A percentile compares a stretch with the other conserved stretches of the same genome.
Evolutionary conservation across 2,797 vertebrate genomes (phyloP).

Genomic region (Tokudaia tokunoshimensis): DNA sequence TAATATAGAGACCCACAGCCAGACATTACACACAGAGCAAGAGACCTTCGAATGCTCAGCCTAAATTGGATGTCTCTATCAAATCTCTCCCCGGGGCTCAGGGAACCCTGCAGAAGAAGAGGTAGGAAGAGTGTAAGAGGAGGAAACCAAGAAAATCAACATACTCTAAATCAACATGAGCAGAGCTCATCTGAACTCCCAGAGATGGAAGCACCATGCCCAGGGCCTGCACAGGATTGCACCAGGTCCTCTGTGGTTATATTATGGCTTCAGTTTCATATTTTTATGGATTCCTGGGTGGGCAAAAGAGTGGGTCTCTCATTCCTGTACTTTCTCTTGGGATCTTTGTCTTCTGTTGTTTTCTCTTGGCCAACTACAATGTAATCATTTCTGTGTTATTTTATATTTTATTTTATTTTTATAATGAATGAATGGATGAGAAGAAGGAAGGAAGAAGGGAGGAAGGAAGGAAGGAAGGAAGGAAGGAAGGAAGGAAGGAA

Average conservation of each 20-base stretch:
- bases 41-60: neutral
- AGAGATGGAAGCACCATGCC: neutral
- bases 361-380: neutral
- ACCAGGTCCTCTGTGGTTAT: neutral
- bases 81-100: neutral
- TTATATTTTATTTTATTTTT: neutral
- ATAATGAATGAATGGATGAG: too few species aligned
- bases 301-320: neutral
- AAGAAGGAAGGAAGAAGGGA: too few species aligned
- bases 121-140: neutral
- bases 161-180: neutral
- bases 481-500: too few species aligned
- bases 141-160: neutral
- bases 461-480: too few species aligned
- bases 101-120: neutral
- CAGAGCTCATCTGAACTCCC: neutral
- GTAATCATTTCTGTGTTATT: neutral
- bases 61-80: neutral
- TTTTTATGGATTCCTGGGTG: neutral
- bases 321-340: neutral
- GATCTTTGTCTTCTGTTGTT: neutral
- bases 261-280: neutral
- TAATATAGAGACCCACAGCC: neutral
- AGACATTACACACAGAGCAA: neutral
- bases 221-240: neutral